phyloP scores from a whole-genome alignment of 2,888 invertebrate species.

The Pycnomerus fuliginosus region DNA sequence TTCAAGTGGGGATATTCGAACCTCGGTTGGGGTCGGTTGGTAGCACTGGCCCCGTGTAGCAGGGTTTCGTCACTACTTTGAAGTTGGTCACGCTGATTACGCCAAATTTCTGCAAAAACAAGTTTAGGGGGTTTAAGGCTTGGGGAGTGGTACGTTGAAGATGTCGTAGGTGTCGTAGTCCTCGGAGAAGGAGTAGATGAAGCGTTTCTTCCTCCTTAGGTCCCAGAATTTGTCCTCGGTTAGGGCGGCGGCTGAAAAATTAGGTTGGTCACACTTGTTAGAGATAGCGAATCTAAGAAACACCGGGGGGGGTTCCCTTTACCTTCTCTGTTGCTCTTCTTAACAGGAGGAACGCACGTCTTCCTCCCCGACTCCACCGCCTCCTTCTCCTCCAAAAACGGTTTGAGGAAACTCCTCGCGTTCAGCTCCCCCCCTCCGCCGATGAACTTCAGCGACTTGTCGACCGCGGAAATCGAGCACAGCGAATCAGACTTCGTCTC shows the following conservation, averaged over 20 bases:
- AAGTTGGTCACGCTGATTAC: conserved; percentile 58
- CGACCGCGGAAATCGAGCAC: conserved; percentile 60
- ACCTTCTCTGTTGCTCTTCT: conserved; percentile 32
- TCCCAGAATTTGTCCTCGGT: conserved; percentile 23
- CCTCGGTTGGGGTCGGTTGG: conserved; percentile 15
- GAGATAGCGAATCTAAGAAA: background rate
- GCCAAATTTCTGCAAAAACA: conserved; percentile 54
- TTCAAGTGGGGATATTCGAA: conserved; percentile 2
- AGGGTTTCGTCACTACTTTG: conserved; percentile 57
- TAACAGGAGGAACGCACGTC: conserved; percentile 32
- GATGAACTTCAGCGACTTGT: conserved; percentile 57
- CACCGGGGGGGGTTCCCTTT: too few relatives aligned
- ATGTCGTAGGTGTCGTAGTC: conserved; percentile 46
- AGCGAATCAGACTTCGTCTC: conserved; percentile 57
- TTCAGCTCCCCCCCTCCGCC: conserved; percentile 29
- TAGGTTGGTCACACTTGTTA: background rate
- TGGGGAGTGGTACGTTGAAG: conserved; percentile 48
- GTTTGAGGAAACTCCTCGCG: conserved; percentile 34
- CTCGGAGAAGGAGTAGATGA: conserved; percentile 39
- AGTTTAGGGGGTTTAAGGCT: too few relatives aligned
- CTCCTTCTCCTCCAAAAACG: conserved; percentile 35
- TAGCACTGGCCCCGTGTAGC: conserved; percentile 39
- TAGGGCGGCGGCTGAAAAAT: conserved; percentile 2
- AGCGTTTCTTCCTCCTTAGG: conserved; percentile 34
- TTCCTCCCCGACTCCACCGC: conserved; percentile 33